phyloP scores from a whole-genome alignment of 2,113 vertebrate genomes.

The Ceyx margarethae region DNA sequence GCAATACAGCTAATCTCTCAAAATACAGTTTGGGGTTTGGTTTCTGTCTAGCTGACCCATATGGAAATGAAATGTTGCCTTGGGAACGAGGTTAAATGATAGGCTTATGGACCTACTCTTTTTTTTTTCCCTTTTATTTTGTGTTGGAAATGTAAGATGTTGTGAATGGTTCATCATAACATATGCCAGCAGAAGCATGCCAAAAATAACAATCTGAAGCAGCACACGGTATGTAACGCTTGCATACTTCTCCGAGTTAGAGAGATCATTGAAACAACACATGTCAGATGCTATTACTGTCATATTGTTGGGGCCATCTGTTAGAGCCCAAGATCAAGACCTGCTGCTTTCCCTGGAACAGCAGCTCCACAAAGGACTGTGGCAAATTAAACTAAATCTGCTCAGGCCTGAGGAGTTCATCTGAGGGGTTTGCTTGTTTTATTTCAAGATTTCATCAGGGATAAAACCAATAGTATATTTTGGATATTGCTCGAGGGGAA shows the following conservation, averaged over 20 bases:
- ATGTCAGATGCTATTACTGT: constrained; percentile 81
- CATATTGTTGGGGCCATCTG: constrained; percentile 80
- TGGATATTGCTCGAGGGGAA: background rate
- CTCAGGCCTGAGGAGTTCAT: constrained; percentile 7
- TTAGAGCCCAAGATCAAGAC: constrained; percentile 77
- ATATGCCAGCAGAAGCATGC: constrained; percentile 78
- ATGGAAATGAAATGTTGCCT: constrained; percentile 36
- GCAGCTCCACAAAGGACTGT: constrained; percentile 62
- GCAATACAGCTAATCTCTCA: constrained; percentile 19
- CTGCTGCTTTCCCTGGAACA: constrained; percentile 67
- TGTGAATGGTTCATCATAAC: constrained; percentile 73
- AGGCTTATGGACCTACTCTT: constrained; percentile 29
- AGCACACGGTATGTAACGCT: constrained; percentile 72
- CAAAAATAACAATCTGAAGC: constrained; percentile 79
- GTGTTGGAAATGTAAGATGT: constrained; percentile 75
- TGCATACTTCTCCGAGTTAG: constrained; percentile 75
- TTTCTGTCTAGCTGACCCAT: constrained; percentile 34
- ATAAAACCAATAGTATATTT: background rate
- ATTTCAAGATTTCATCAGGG: background rate
- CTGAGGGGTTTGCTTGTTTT: constrained; percentile 30
- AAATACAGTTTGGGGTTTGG: background rate
- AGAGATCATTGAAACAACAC: constrained; percentile 77
- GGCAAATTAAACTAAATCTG: constrained; percentile 61
- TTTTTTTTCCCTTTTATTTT: constrained; percentile 29
- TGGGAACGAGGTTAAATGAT: constrained; percentile 65